Evolutionary conservation across 2,797 vertebrate species (phyloP).

Genomic region (Catamblyrhynchus diadema): DNA sequence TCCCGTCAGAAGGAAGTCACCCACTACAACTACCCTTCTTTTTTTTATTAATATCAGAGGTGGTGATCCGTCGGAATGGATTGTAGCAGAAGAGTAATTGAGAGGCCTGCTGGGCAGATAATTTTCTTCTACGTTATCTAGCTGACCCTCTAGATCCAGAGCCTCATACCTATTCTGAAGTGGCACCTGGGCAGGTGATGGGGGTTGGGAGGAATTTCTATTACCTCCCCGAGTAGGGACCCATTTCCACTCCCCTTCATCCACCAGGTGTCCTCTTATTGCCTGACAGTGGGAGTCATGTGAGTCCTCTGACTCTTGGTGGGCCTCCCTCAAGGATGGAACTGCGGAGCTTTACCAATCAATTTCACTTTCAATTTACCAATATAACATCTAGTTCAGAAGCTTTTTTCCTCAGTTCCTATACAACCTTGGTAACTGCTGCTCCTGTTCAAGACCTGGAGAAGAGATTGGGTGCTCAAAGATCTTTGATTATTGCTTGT

Average conservation of each 20-base stretch:
- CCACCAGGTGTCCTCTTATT: neutral
- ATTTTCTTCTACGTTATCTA: neutral
- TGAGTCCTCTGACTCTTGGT: neutral
- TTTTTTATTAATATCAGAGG: neutral
- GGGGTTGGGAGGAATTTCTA: neutral
- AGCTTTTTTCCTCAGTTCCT: neutral
- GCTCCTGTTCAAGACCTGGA: neutral
- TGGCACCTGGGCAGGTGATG: neutral
- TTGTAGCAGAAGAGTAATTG: neutral
- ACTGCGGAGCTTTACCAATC: neutral
- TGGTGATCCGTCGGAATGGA: neutral
- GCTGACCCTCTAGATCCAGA: neutral
- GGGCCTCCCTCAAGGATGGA: neutral
- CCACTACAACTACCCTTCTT: neutral
- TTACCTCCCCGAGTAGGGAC: neutral
- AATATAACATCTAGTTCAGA: neutral
- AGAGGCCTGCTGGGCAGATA: neutral
- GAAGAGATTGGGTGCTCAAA: neutral
- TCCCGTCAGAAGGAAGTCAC: neutral
- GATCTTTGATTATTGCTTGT: neutral
- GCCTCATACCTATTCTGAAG: neutral
- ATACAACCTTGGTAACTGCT: neutral
- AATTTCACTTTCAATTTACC: neutral
- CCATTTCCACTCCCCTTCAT: neutral
- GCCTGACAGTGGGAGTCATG: neutral